Conservation (phyloP, 2,113 vertebrate species). For the Glareola pratincola region DNA sequence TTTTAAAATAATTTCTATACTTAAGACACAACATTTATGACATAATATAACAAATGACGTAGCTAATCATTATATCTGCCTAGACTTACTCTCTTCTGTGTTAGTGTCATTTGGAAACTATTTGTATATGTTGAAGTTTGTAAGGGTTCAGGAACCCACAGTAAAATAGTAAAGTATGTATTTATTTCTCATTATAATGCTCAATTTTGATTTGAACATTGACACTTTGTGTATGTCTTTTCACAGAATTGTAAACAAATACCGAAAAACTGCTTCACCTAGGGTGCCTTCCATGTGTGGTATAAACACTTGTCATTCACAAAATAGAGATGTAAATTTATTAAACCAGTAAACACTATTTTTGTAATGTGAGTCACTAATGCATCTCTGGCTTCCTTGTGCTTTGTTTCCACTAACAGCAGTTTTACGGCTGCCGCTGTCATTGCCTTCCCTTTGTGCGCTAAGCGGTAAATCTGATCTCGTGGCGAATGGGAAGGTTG, state of each 20-base stretch:
- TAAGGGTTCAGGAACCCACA: slow-evolving; percentile 71
- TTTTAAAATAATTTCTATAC: slow-evolving; percentile 48
- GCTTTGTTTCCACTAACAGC: slow-evolving; percentile 33
- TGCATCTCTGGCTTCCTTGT: slow-evolving; percentile 2
- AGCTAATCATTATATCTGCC: slow-evolving; percentile 39
- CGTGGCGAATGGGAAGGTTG: background rate
- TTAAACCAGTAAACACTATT: slow-evolving; percentile 70
- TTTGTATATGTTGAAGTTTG: slow-evolving; percentile 79
- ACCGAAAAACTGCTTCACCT: slow-evolving; percentile 73
- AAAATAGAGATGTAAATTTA: slow-evolving; percentile 63
- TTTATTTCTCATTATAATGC: slow-evolving; percentile 72
- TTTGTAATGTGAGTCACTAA: slow-evolving; percentile 68
- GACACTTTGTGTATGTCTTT: slow-evolving; percentile 51
- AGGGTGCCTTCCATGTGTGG: slow-evolving; percentile 77
- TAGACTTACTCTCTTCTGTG: slow-evolving; percentile 49
- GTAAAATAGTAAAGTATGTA: slow-evolving; percentile 73
- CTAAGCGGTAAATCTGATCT: background rate
- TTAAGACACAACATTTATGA: slow-evolving; percentile 25
- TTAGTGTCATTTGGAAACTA: slow-evolving; percentile 60
- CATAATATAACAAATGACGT: slow-evolving; percentile 41
- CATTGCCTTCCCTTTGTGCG: background rate
- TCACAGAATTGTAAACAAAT: slow-evolving; percentile 63
- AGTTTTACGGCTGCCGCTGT: background rate
- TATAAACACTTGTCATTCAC: slow-evolving; percentile 62
- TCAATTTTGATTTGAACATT: slow-evolving; percentile 35